These are phyloP conservation scores for Thymelicus lineola DNA, from an alignment of 2,888 invertebrate species.

Conservation along the genomic window DNA sequence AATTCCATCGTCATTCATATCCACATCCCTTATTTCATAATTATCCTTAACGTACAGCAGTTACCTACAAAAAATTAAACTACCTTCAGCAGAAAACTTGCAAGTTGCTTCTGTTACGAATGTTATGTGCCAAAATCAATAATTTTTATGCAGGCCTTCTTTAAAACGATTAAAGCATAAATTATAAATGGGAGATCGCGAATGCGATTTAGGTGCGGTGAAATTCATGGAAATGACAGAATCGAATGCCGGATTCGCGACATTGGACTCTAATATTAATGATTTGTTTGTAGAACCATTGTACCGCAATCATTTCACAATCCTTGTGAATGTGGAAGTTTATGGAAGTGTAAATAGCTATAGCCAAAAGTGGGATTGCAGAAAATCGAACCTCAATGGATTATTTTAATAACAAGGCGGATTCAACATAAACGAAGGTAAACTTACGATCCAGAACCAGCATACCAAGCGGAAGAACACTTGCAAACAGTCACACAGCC, in stretches of 20 bases:
- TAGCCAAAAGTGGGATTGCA: no score
- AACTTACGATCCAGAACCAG: conserved; percentile 66
- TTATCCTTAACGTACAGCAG: no score
- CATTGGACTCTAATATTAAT: conserved; percentile 16
- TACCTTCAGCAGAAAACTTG: neutral
- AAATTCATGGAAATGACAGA: conserved; percentile 4
- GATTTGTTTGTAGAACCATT: neutral
- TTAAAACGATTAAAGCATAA: conserved; percentile 29
- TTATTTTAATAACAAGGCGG: no score
- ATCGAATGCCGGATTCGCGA: conserved; percentile 27
- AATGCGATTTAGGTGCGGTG: conserved; percentile 12
- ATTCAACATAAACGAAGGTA: no score
- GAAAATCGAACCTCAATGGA: no score
- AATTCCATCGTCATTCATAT: no score
- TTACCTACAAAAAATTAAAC: no score
- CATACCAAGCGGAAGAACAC: conserved; percentile 53
- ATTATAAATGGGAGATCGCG: conserved; percentile 17
- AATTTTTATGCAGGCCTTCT: conserved; percentile 8
- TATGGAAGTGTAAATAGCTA: no score
- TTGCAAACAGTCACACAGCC: conserved; percentile 54
- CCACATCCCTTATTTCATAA: no score
- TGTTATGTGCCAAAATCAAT: conserved; percentile 20
- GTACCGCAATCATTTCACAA: conserved; percentile 4
- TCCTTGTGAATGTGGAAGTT: no score
- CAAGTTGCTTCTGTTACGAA: neutral